Conservation (phyloP, 2,797 vertebrate genomes). For the Melanotaenia maccullochi region DNA sequence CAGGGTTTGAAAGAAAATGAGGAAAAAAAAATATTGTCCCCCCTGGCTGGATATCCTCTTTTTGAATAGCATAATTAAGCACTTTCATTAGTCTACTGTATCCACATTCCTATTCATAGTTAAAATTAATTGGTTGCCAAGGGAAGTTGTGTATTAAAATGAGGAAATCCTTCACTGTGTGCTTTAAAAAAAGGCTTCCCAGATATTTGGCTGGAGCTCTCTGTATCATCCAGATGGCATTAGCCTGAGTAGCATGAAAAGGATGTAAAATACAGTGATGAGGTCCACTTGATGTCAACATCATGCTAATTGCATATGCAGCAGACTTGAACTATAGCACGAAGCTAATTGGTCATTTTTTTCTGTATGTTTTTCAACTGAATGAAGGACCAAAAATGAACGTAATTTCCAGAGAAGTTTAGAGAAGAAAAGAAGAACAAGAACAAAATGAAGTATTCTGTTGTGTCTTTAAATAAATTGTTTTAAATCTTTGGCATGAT, state of each 20-base stretch:
- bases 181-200: not conserved
- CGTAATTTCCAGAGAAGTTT: not conserved
- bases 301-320: conserved; percentile 12
- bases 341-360: conserved; percentile 30
- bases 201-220: conserved; percentile 1
- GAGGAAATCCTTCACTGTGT: not conserved
- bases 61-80: conserved; percentile 26
- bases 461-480: not conserved
- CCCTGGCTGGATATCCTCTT: not conserved
- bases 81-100: conserved; percentile 1
- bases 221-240: not conserved
- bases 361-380: conserved; percentile 1
- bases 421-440: not conserved
- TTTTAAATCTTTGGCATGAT: too few species aligned
- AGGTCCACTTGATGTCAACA: not conserved
- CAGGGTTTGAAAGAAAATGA: not conserved
- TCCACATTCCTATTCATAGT: conserved; percentile 11
- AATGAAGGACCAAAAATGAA: not conserved
- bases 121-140: conserved; percentile 30
- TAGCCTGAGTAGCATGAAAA: conserved; percentile 8
- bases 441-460: not conserved
- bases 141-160: conserved; percentile 2
- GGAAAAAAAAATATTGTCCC: not conserved
- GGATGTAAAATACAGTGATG: not conserved
- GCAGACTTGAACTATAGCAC: not conserved